phyloP scores from a whole-genome alignment of 2,797 vertebrate genomes.

The Aratinga solstitialis region DNA sequence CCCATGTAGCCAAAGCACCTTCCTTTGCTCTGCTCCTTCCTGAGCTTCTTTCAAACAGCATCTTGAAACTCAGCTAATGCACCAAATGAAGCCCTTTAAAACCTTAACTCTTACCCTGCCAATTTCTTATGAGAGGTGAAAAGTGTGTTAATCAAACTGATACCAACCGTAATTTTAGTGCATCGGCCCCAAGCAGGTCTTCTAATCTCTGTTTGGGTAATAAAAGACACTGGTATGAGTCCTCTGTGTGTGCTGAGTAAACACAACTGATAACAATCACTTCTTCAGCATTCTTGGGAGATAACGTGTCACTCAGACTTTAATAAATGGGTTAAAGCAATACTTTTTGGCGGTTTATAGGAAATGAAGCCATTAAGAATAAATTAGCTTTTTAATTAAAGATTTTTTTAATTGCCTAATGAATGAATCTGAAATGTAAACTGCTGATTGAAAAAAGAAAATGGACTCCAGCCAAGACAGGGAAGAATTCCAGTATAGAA shows the following conservation, averaged over 20 bases:
- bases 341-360: conserved; percentile 4
- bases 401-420: conserved; percentile 37
- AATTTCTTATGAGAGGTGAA: background rate
- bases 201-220: background rate
- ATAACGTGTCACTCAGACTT: background rate
- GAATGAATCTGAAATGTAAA: conserved; percentile 58
- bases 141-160: background rate
- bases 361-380: conserved; percentile 12
- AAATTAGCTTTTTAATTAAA: conserved; percentile 69
- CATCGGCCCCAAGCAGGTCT: background rate
- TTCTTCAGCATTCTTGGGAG: background rate
- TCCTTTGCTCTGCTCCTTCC: background rate
- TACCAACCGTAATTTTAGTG: background rate
- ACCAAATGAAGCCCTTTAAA: background rate
- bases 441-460: conserved; percentile 46
- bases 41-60: background rate
- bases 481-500: background rate
- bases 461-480: conserved; percentile 17
- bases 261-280: background rate
- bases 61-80: background rate
- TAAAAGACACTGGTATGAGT: background rate
- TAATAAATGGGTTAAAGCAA: conserved; percentile 10
- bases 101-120: background rate
- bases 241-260: background rate
- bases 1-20: background rate